These are phyloP conservation scores for Mnemiopsis leidyi DNA, from an alignment of 37 sponge, comb jelly and placozoan genomes.

Conservation along the genomic window DNA sequence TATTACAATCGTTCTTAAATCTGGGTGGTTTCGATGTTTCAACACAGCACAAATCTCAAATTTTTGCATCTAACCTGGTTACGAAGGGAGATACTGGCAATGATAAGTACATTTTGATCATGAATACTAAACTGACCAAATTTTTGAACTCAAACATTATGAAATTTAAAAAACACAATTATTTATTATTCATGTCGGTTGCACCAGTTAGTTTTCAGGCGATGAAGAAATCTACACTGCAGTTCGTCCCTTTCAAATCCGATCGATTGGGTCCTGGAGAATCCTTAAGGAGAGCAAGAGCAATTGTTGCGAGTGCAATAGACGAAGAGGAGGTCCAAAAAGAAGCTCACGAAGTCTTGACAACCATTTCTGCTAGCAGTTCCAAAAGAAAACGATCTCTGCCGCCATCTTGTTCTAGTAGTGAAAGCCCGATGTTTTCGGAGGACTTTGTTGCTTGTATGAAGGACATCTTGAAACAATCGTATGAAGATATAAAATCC, in stretches of 20 bases:
- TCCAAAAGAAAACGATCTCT: slow-evolving; percentile 22
- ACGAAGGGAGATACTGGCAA: no score
- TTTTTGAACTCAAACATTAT: no score
- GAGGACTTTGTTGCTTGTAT: neutral
- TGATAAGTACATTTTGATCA: no score
- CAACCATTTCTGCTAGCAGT: neutral
- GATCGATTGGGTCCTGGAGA: neutral
- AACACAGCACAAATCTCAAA: no score
- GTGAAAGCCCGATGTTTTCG: neutral
- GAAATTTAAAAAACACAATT: no score
- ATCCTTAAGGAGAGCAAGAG: neutral
- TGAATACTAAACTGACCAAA: no score
- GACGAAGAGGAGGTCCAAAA: neutral
- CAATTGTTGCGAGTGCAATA: neutral
- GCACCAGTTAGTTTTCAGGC: neutral
- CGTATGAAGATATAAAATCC: neutral
- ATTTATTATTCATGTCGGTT: no score
- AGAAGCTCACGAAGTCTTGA: slow-evolving; percentile 1
- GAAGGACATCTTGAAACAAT: neutral
- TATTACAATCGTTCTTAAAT: neutral
- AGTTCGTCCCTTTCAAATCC: neutral
- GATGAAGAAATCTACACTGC: neutral
- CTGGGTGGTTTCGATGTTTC: neutral
- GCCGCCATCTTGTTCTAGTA: neutral
- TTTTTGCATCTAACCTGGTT: no score